Evolutionary conservation across 2,888 invertebrate genomes (phyloP).

Genomic region (Odontocolon sp.): DNA sequence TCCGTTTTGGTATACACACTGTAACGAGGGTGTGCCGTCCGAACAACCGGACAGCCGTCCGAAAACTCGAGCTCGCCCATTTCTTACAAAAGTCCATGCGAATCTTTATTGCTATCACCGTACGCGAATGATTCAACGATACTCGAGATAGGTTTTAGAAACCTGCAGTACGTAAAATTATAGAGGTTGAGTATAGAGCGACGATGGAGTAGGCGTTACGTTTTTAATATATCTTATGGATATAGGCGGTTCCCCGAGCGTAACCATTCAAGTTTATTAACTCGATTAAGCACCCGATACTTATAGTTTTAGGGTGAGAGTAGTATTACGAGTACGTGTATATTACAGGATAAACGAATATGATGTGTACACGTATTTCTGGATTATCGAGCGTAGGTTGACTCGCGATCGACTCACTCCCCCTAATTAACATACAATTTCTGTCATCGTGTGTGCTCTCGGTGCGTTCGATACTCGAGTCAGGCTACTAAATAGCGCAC

Average conservation of each 20-base stretch:
- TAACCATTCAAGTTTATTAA: constrained; percentile 55
- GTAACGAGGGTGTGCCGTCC: neutral
- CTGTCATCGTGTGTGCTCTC: constrained; percentile 66
- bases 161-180: too few relatives aligned
- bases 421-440: constrained; percentile 77
- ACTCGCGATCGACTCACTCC: constrained; percentile 47
- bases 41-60: constrained; percentile 1
- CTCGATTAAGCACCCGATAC: constrained; percentile 53
- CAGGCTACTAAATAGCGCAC: constrained; percentile 41
- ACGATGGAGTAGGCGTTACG: neutral
- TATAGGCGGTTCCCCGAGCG: constrained; percentile 35
- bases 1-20: constrained; percentile 12
- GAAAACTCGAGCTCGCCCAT: constrained; percentile 14
- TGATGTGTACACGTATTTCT: constrained; percentile 42
- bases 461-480: constrained; percentile 22
- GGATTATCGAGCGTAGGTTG: constrained; percentile 58
- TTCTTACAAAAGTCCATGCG: neutral
- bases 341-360: neutral
- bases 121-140: too few relatives aligned
- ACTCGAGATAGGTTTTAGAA: too few relatives aligned
- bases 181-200: too few relatives aligned
- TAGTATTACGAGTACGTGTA: neutral
- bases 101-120: neutral
- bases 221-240: constrained; percentile 9
- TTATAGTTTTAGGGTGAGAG: constrained; percentile 19